Conservation (phyloP, 2,113 vertebrate genomes). For the Pungitius pungitius region DNA sequence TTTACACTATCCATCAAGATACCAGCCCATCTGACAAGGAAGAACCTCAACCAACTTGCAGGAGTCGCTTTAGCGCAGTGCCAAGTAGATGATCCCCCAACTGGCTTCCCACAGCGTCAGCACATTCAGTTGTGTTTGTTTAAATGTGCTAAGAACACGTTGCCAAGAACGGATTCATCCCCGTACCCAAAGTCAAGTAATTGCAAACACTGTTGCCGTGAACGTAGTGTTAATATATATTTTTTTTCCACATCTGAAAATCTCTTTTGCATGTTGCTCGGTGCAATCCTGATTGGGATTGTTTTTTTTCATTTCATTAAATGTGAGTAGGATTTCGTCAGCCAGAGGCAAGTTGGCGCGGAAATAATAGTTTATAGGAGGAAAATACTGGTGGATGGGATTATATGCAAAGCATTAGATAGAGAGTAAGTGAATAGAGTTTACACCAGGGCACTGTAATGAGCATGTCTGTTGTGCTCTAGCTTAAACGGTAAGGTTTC, state of each 20-base stretch:
- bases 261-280: slow-evolving; percentile 34
- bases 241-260: slow-evolving; percentile 18
- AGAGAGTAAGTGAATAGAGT: slow-evolving; percentile 33
- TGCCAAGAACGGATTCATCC: neutral
- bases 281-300: slow-evolving; percentile 31
- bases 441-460: slow-evolving; percentile 28
- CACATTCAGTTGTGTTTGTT: slow-evolving; percentile 1
- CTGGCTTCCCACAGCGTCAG: neutral
- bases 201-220: neutral
- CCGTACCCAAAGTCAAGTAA: neutral
- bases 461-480: neutral
- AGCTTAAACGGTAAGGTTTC: neutral
- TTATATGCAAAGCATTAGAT: slow-evolving; percentile 31
- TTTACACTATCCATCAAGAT: neutral
- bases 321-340: slow-evolving; percentile 59
- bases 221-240: neutral
- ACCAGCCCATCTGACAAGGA: neutral
- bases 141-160: neutral
- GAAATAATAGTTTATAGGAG: slow-evolving; percentile 19
- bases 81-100: neutral
- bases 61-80: neutral
- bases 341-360: slow-evolving; percentile 45
- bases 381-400: slow-evolving; percentile 37
- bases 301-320: slow-evolving; percentile 56
- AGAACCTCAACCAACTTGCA: neutral